Conservation (phyloP, 2,113 vertebrate species). For the Anarhynchus alexandrinus region DNA sequence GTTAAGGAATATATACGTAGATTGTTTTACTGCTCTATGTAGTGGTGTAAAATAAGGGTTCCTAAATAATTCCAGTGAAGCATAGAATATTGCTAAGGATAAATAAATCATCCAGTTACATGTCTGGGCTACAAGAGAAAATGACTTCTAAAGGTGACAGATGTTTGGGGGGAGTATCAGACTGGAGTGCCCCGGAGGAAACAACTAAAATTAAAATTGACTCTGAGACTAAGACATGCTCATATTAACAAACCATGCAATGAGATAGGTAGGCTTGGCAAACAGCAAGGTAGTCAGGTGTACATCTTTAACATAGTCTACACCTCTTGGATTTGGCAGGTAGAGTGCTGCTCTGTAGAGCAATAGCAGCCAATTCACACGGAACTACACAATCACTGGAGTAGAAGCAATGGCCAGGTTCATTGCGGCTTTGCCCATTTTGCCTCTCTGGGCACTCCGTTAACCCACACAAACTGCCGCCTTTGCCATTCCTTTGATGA, state of each 20-base stretch:
- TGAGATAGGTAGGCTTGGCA: accelerated
- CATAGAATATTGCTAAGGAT: background rate
- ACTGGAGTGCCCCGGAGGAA: background rate
- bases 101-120: background rate
- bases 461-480: background rate
- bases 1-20: background rate
- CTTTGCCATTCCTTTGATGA: background rate
- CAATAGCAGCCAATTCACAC: background rate
- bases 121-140: background rate
- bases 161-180: background rate
- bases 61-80: background rate
- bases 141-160: background rate
- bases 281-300: background rate
- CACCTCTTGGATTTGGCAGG: background rate
- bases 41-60: background rate
- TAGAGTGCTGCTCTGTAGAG: background rate
- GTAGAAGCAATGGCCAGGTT: background rate
- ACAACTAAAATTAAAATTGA: background rate
- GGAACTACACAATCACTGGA: background rate
- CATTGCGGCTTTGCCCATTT: background rate
- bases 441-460: background rate
- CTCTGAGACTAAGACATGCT: background rate
- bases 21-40: background rate
- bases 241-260: background rate
- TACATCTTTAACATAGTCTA: background rate